Conservation (phyloP, 2,888 invertebrate genomes). For the Romanomermis culicivorax region DNA sequence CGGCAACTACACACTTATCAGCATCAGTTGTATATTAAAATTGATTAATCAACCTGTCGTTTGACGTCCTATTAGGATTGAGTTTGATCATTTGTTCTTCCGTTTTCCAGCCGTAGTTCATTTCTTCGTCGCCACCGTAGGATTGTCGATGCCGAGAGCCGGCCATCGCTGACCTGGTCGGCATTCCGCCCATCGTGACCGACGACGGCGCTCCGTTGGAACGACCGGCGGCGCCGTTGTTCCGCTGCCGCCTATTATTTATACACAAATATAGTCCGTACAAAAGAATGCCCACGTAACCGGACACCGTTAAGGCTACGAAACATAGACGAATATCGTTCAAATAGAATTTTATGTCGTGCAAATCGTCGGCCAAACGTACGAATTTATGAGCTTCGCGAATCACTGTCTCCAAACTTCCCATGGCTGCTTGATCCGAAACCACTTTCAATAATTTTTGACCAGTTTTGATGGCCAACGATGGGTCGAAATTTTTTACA, state of each 20-base stretch:
- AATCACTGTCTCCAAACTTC: slow-evolving; percentile 10
- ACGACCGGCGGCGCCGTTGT: too few relatives aligned
- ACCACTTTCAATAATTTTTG: neutral
- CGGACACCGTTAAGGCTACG: slow-evolving; percentile 9
- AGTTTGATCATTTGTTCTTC: neutral
- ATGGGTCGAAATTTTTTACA: neutral
- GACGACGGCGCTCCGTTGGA: too few relatives aligned
- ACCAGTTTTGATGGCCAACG: neutral
- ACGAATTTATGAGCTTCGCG: slow-evolving; percentile 25
- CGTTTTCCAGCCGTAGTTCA: neutral
- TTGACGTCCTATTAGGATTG: too few relatives aligned
- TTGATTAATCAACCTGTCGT: neutral
- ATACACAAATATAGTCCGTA: slow-evolving; percentile 4
- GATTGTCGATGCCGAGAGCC: too few relatives aligned
- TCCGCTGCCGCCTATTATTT: neutral
- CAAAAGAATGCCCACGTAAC: slow-evolving; percentile 7
- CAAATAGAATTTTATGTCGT: slow-evolving; percentile 13
- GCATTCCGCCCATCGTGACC: too few relatives aligned
- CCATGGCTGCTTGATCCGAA: neutral
- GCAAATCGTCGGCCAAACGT: slow-evolving; percentile 23
- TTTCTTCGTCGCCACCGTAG: neutral
- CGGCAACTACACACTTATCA: too few relatives aligned
- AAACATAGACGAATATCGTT: slow-evolving; percentile 12
- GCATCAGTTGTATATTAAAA: too few relatives aligned
- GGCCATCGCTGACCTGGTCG: too few relatives aligned